These are phyloP conservation scores for Ammospiza caudacuta DNA, from an alignment of 2,113 vertebrate genomes.

Conservation along the genomic window DNA sequence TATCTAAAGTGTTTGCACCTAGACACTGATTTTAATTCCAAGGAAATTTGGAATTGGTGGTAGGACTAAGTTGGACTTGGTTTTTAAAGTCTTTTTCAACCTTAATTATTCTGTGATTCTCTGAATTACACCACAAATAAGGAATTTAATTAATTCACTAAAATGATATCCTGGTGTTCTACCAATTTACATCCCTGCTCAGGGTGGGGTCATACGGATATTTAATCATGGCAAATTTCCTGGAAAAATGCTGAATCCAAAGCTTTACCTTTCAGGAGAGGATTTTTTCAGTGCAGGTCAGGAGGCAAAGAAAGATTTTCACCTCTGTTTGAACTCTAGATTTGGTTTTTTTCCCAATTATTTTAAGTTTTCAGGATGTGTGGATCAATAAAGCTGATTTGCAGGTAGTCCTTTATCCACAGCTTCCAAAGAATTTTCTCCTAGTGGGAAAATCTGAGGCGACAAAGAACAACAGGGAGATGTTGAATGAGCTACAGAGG, in stretches of 20 bases:
- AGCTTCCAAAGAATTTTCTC: neutral
- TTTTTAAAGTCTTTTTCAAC: neutral
- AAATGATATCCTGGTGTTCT: neutral
- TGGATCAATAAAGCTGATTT: constrained; percentile 11
- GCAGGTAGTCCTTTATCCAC: neutral
- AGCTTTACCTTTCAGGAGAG: neutral
- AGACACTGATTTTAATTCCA: neutral
- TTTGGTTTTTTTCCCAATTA: neutral
- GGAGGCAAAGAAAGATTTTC: neutral
- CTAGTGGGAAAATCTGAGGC: neutral
- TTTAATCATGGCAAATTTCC: neutral
- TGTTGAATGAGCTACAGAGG: neutral
- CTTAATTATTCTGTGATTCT: neutral
- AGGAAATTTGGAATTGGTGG: neutral
- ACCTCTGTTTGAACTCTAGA: neutral
- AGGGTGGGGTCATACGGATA: fast-evolving
- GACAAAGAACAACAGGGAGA: neutral
- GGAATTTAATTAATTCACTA: neutral
- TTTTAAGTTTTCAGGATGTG: neutral
- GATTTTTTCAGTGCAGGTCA: neutral
- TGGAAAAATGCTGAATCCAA: neutral
- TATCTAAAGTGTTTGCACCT: neutral
- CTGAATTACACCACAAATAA: neutral
- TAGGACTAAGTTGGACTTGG: neutral
- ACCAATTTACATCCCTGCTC: neutral